Conservation (phyloP, 2,888 invertebrate genomes). For the Amphipyra tragopoginis region DNA sequence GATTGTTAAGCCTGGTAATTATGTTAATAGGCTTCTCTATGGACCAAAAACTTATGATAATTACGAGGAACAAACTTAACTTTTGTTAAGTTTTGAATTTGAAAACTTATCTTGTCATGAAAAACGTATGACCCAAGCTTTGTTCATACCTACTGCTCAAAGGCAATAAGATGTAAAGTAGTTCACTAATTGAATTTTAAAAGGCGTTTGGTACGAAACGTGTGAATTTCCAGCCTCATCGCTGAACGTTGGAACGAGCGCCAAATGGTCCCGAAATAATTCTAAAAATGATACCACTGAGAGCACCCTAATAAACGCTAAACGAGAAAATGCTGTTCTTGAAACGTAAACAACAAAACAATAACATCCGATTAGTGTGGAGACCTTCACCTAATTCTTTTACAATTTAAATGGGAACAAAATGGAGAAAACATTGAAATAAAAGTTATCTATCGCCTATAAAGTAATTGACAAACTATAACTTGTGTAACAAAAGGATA, state of each 20-base stretch:
- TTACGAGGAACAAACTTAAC: neutral
- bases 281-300: slow-evolving; percentile 19
- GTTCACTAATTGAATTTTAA: slow-evolving; percentile 29
- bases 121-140: neutral
- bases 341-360: slow-evolving; percentile 12
- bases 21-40: slow-evolving; percentile 10
- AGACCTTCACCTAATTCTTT: neutral
- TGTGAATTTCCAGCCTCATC: slow-evolving; percentile 14
- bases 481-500: slow-evolving; percentile 32
- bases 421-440: no score
- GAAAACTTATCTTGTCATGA: no score
- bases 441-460: no score
- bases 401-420: no score
- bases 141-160: neutral
- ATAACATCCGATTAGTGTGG: slow-evolving; percentile 1
- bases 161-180: slow-evolving; percentile 26
- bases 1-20: slow-evolving; percentile 18
- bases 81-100: no score
- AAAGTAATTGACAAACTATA: neutral
- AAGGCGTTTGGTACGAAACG: slow-evolving; percentile 15
- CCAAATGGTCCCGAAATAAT: slow-evolving; percentile 32
- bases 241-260: slow-evolving; percentile 28
- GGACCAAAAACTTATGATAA: slow-evolving; percentile 5
- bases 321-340: slow-evolving; percentile 14
- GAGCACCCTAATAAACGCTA: slow-evolving; percentile 18